Evolutionary conservation across 2,888 invertebrate species (phyloP), one percentile per base, ranked within the genome.

Genomic region (Thecophora atra): DNA sequence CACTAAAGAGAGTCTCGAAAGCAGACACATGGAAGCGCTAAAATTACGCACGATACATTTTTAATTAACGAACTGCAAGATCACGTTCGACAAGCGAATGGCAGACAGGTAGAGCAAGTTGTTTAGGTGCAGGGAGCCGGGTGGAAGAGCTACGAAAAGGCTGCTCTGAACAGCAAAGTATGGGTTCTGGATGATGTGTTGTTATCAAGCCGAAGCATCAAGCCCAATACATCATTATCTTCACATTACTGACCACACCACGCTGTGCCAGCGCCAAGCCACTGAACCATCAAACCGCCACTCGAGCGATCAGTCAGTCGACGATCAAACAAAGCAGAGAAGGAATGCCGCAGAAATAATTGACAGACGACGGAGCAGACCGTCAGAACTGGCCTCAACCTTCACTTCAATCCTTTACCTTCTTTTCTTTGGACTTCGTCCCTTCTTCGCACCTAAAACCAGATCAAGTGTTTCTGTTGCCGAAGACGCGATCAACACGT

Each of bases 231-330:
- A 77, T 78, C 77, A 78, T 78, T 78, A 78, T 77, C 78, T 78
- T 76, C 78, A 76, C 78, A 78, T 78, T 78, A 78, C 76, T 77
- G 78, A 78, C 77, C 78, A 78, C 78, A 77, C 78, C 74, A 76
- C 74, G n/a, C 26, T 13, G 28, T 51, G 52, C 44, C 58, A 24
- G 56, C 19, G 19, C 28, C 65, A 24, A 51, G 6, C n/a, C 30
- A 37, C 37, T 37, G 37, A 58, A 8, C 19, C 15, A 58, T 19
- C 37, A 42, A 64, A 19, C 42, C 21, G 24, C n/a, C 24, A 47
- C 47, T 19, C 44, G 21, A 26, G 64, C 19, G 17, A 54, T 21
- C 54, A n/a, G 26, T 7, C 28, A 52, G 52, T 19, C 52, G 19
- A 19, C 54, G 21, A 8, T 44, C 65, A 58, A 3, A 2, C 24